phyloP scores from a whole-genome alignment of 2,113 vertebrate genomes.

The Notothenia rossii region DNA sequence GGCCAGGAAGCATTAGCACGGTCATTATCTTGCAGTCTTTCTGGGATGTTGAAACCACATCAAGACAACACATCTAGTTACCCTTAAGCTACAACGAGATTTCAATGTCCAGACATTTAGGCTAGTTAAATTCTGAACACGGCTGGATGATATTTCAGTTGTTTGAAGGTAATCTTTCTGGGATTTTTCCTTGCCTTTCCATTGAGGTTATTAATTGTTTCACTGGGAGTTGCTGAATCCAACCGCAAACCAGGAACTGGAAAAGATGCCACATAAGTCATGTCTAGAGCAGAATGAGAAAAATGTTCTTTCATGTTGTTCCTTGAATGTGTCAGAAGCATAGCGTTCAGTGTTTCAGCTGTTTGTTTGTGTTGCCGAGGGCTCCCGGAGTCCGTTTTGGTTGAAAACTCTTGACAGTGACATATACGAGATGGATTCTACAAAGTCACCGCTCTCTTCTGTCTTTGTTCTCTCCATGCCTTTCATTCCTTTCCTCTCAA shows the following conservation, averaged over 20 bases:
- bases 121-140: slow-evolving; percentile 25
- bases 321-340: slow-evolving; percentile 12
- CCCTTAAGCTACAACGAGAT: slow-evolving; percentile 10
- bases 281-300: slow-evolving; percentile 45
- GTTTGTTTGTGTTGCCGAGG: slow-evolving; percentile 53
- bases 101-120: slow-evolving; percentile 36
- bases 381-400: slow-evolving; percentile 12
- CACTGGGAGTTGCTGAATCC: slow-evolving; percentile 1
- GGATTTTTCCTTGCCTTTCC: slow-evolving; percentile 18
- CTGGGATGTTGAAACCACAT: slow-evolving; percentile 65
- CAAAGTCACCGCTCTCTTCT: slow-evolving; percentile 54
- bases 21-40: slow-evolving; percentile 61
- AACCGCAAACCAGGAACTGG: background rate
- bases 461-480: slow-evolving; percentile 31
- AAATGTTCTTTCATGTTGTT: slow-evolving; percentile 46
- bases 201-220: background rate
- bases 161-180: slow-evolving; percentile 35
- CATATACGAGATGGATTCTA: slow-evolving; percentile 54
- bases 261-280: slow-evolving; percentile 39
- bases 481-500: slow-evolving; percentile 64
- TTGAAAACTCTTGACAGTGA: slow-evolving; percentile 57
- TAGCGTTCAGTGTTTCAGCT: slow-evolving; percentile 19
- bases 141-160: slow-evolving; percentile 24
- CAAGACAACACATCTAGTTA: slow-evolving; percentile 22
- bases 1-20: slow-evolving; percentile 55